Percentiles rank a stretch among this genome's conserved stretches.
Evolutionary conservation across 1,140 invertebrate species (phyloP).

Genomic region (Melanaphis sacchari): DNA sequence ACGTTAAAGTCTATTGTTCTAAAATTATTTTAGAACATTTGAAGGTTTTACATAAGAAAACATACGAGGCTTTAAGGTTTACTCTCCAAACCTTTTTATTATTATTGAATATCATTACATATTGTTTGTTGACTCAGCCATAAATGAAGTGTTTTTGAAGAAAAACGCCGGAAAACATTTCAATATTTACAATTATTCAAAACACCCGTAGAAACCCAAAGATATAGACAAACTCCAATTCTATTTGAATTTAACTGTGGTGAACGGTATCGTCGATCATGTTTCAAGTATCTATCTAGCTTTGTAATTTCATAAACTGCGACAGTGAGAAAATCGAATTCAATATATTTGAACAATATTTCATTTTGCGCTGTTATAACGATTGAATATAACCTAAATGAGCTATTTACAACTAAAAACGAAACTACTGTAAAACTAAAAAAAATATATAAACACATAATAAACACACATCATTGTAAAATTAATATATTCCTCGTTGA

Average conservation of each 20-base stretch:
- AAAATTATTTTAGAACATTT: background rate
- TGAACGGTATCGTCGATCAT: background rate
- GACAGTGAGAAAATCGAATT: background rate
- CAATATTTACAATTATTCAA: background rate
- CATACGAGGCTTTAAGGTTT: background rate
- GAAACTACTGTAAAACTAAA: no score
- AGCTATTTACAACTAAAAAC: no score
- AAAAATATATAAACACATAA: no score
- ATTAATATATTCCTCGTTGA: background rate
- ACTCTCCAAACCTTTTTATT: background rate
- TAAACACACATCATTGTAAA: no score
- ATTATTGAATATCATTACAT: background rate
- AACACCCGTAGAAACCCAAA: background rate
- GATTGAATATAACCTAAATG: no score
- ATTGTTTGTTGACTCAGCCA: background rate
- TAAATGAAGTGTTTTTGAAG: background rate
- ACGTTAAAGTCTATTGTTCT: background rate
- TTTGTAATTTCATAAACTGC: background rate
- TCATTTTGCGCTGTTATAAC: no score
- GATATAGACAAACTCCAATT: background rate
- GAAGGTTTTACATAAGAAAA: background rate
- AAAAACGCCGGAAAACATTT: background rate
- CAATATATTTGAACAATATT: no score
- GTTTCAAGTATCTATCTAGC: background rate
- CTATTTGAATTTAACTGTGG: no score